Evolutionary conservation across 2,113 vertebrate genomes (phyloP), one percentile per base, ranked within the genome.

Genomic region (Climacteris rufus): DNA sequence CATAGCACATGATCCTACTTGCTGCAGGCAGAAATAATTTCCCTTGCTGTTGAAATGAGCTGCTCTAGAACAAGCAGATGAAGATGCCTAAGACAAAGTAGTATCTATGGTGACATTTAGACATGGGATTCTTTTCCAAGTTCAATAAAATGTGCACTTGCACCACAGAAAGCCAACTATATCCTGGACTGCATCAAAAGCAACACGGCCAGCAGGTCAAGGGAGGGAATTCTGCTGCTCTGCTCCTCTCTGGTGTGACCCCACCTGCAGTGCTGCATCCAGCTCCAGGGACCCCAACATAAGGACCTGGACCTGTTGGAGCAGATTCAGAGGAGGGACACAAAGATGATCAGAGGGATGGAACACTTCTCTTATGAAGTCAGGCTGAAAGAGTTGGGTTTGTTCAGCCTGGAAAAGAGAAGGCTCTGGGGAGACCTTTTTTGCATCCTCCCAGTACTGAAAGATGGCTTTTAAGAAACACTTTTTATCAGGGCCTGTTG

Each of bases 131-230:
- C 7, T 76, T 74, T 28, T 75, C 13, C 12, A 30, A 60, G 24
- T 22, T 21, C 13, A 22, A 33, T 50, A 39, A 68, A 47, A 40
- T 19, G 11, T 68, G 28, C 21, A 27, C 18, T 61, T 61, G 47
- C 40, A 47, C 24, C 21, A 21, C 54, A 69, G 45, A 76, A 76
- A 61, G 30, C 11, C 52, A 52, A 2, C 12, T 5, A 5, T 13
- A 22, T 14, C 19, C 33, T 45, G 33, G 60, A 15, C 28, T 81
- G 23, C 28, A 30, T 20, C 60, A n/a, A n/a, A 45, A 47, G n/a
- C 53, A 68, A 24, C 0, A 1, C 18, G 53, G 39, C 20, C 69
- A 66, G 28, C 33, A 45, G n/a, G 30, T 2, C 0, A 0, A 39
- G 61, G 6, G 28, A 60, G 61, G 14, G 39, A n/a, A 21, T 60